A percentile compares a stretch with the other conserved stretches of the same genome.
Conservation (phyloP, 1,140 invertebrate species). For the Orussus abietinus region DNA sequence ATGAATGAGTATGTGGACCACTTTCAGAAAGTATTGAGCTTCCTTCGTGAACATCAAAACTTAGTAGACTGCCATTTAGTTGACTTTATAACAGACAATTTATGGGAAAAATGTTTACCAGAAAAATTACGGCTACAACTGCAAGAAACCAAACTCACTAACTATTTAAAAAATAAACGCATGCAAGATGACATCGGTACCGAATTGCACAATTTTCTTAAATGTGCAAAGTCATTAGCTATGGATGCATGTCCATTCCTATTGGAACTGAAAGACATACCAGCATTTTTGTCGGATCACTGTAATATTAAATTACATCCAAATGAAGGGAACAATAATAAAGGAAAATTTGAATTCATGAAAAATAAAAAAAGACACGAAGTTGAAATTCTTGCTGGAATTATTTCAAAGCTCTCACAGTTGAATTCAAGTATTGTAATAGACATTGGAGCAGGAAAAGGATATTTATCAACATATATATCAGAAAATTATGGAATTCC, state of each 20-base stretch:
- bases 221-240: constrained; percentile 21
- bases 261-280: constrained; percentile 12
- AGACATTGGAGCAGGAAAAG: constrained; percentile 84
- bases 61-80: constrained; percentile 77
- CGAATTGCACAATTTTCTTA: constrained; percentile 27
- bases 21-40: constrained; percentile 56
- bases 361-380: constrained; percentile 80
- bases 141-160: constrained; percentile 36
- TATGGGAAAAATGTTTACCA: constrained; percentile 63
- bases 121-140: constrained; percentile 55
- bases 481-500: constrained; percentile 66
- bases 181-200: constrained; percentile 4
- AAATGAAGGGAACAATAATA: too few species aligned
- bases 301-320: too few species aligned
- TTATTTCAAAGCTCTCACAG: constrained; percentile 33
- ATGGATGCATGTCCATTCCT: constrained; percentile 25
- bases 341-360: constrained; percentile 60
- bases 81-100: constrained; percentile 70
- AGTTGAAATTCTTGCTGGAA: constrained; percentile 59
- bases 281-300: background rate
- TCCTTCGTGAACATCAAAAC: constrained; percentile 58
- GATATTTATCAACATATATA: constrained; percentile 74
- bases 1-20: constrained; percentile 38
- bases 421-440: constrained; percentile 53
- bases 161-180: constrained; percentile 5